Evolutionary conservation across 2,113 vertebrate genomes (phyloP).

Genomic region (Corythoichthys haematopterus): DNA sequence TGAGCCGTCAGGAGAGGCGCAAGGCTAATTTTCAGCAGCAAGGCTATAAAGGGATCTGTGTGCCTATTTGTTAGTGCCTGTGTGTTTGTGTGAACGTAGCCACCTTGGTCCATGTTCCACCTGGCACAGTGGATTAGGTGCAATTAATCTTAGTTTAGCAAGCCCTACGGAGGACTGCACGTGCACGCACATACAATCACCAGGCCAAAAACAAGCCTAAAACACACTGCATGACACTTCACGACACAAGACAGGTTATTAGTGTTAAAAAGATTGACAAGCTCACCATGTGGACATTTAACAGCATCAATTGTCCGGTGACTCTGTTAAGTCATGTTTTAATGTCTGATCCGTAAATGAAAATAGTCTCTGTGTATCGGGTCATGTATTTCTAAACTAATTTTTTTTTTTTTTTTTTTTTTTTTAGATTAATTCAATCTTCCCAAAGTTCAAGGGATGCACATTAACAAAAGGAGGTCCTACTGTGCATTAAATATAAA

Average conservation of each 20-base stretch:
- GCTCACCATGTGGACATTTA: slow-evolving; percentile 54
- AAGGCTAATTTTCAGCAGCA: slow-evolving; percentile 59
- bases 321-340: slow-evolving; percentile 30
- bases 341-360: slow-evolving; percentile 14
- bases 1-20: slow-evolving; percentile 46
- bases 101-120: slow-evolving; percentile 54
- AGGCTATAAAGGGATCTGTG: slow-evolving; percentile 58
- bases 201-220: slow-evolving; percentile 9
- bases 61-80: slow-evolving; percentile 36
- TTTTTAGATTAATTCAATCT: too few species aligned
- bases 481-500: too few species aligned
- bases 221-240: slow-evolving; percentile 19
- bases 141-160: slow-evolving; percentile 71
- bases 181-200: slow-evolving; percentile 19
- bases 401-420: too few species aligned
- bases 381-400: slow-evolving; percentile 3
- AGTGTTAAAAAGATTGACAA: slow-evolving; percentile 31
- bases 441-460: too few species aligned
- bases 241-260: slow-evolving; percentile 21
- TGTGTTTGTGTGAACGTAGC: slow-evolving; percentile 40
- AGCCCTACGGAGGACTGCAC: slow-evolving; percentile 44
- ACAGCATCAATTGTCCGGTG: slow-evolving; percentile 44
- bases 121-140: slow-evolving; percentile 68
- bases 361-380: slow-evolving; percentile 4
- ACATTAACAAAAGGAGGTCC: too few species aligned